These are phyloP conservation scores for Chelon auratus DNA, from an alignment of 2,797 vertebrate genomes.

Conservation along the genomic window DNA sequence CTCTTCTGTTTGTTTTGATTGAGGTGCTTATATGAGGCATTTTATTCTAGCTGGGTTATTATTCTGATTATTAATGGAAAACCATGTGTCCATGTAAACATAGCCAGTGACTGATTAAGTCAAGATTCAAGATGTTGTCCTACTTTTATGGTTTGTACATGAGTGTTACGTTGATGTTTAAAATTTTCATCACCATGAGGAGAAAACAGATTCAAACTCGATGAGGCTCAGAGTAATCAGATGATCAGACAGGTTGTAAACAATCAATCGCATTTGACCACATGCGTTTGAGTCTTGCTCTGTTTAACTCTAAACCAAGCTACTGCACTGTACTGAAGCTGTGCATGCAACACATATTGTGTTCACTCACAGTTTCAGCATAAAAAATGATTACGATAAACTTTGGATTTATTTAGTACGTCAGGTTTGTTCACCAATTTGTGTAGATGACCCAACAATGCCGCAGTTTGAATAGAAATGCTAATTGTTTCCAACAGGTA, in stretches of 20 bases:
- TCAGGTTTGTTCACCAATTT: not conserved
- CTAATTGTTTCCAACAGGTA: no score
- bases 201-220: not conserved
- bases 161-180: not conserved
- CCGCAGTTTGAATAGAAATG: no score
- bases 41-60: no score
- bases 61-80: no score
- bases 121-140: no score
- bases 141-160: not conserved
- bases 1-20: no score
- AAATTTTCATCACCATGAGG: not conserved
- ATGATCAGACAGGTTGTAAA: not conserved
- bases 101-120: no score
- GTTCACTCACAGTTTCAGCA: not conserved
- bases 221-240: not conserved
- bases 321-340: not conserved
- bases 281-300: no score
- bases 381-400: not conserved
- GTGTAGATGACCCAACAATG: no score
- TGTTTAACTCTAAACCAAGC: not conserved
- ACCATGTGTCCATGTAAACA: no score
- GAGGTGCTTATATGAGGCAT: no score
- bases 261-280: not conserved
- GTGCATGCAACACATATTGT: not conserved
- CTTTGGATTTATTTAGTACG: not conserved